Conservation (phyloP, 2,797 vertebrate species). For the Erpetoichthys calabaricus region DNA sequence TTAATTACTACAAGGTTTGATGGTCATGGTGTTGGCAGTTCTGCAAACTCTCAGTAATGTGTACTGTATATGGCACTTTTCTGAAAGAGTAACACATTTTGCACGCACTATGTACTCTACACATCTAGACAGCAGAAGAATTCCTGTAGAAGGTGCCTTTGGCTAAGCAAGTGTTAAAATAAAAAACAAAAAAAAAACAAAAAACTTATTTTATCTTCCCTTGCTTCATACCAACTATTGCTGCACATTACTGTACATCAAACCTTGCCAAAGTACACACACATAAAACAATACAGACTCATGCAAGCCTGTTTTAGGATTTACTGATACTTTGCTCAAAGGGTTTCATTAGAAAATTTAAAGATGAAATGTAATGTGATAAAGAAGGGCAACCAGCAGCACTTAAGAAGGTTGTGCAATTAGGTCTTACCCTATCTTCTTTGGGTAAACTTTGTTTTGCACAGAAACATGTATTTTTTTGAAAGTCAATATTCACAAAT, state of each 20-base stretch:
- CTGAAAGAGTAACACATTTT: neutral
- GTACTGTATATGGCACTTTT: constrained; percentile 5
- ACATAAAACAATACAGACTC: too few relatives aligned
- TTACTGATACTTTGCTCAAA: too few relatives aligned
- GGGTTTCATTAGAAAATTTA: too few relatives aligned
- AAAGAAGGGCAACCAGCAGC: too few relatives aligned
- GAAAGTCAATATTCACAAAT: too few relatives aligned
- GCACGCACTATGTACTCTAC: neutral
- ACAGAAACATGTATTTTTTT: too few relatives aligned
- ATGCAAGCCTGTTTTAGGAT: too few relatives aligned
- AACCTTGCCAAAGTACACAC: too few relatives aligned
- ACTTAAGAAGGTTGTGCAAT: too few relatives aligned
- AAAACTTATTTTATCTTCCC: neutral
- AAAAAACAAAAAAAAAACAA: neutral
- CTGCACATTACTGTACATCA: neutral
- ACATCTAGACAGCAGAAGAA: neutral
- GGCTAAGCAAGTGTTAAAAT: neutral
- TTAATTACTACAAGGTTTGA: constrained; percentile 36
- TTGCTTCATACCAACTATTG: neutral
- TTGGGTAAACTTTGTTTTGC: too few relatives aligned
- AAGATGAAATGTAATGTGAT: too few relatives aligned
- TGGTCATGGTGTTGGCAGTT: constrained; percentile 51
- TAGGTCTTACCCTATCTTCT: too few relatives aligned
- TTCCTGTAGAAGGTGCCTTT: neutral
- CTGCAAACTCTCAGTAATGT: constrained; percentile 7